Conservation (phyloP, 2,888 invertebrate genomes). For the Ecliptopera silaceata region DNA sequence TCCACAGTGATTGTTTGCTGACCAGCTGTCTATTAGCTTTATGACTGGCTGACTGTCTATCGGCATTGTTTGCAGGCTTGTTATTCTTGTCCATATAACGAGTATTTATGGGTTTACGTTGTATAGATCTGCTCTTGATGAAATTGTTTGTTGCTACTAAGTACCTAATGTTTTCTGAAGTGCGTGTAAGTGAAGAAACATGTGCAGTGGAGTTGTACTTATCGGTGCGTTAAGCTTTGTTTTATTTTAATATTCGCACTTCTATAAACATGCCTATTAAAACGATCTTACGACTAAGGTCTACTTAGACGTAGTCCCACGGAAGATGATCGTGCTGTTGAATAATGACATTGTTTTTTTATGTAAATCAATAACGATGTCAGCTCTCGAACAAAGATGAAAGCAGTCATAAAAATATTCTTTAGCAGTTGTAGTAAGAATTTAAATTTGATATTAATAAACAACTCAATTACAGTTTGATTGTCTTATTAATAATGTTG, state of each 20-base stretch:
- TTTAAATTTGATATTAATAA: neutral
- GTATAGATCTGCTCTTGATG: neutral
- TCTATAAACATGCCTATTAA: slow-evolving; percentile 4
- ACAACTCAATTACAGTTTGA: neutral
- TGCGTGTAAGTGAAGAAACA: slow-evolving; percentile 8
- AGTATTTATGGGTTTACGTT: neutral
- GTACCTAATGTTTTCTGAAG: slow-evolving; percentile 15
- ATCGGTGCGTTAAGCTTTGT: neutral
- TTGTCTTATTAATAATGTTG: neutral
- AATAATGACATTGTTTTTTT: neutral
- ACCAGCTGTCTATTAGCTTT: slow-evolving; percentile 20
- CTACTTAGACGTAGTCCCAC: too few relatives aligned
- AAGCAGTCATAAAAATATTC: neutral
- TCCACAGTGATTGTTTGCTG: slow-evolving; percentile 19
- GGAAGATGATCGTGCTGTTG: neutral
- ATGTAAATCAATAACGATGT: neutral
- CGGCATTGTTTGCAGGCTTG: neutral
- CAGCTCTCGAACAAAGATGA: neutral
- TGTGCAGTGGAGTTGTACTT: slow-evolving; percentile 2
- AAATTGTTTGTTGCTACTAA: slow-evolving; percentile 3
- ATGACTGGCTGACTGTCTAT: neutral
- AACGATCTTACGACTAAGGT: too few relatives aligned
- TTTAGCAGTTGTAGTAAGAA: too few relatives aligned
- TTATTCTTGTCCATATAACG: slow-evolving; percentile 1
- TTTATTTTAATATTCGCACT: neutral